Base-by-base conservation (phyloP, 2,888 invertebrate genomes). In the Peribatodes rhomboidaria region DNA sequence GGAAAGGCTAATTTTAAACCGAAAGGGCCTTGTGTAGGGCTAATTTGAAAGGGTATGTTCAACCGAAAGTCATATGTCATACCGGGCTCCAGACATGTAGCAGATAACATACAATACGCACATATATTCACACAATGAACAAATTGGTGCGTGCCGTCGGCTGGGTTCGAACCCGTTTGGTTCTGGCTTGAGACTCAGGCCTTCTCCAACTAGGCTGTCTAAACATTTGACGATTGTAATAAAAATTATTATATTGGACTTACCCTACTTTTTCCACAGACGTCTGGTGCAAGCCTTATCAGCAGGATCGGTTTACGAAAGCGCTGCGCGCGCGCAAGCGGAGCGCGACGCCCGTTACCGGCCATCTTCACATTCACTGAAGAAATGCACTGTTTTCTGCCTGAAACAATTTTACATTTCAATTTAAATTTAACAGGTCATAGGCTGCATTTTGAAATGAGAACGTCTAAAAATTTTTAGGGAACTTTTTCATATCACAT, bases 251-350 rank as follows among this genome's bases (percentile, higher is more conserved):
- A 47, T 9, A 33, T 39, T 53, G 33, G 4, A 44, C 37, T 44
- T 60, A 52, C 18, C 4, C 13, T 1, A 0, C 3, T 49, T 64
- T 27, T 11, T 3, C 3, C 11, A 1, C n/a, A 13, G 20, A 27
- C 27, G 39, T 2, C 22, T 31, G 50, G 58, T 74, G 74, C 79
- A 71, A 58, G 74, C 64, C 69, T 85, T 90, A 91, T 90, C 90
- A 81, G 79, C 82, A 84, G 87, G 86, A 90, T 90, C 89, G 73
- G 78, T 69, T 89, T 89, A 87, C 85, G 88, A 89, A 88, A 89
- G 90, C 84, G 68, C 73, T 74, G 83, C 79, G 77, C 76, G 73
- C 67, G 73, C 71, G 70, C 80, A 87, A 88, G 83, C 89, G 86
- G 89, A 86, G 76, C 86, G 90, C 76, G 81, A 89, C 90, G 83